These are phyloP conservation scores for Apogon talboti DNA, from an alignment of 2,797 vertebrate species.

Conservation along the genomic window DNA sequence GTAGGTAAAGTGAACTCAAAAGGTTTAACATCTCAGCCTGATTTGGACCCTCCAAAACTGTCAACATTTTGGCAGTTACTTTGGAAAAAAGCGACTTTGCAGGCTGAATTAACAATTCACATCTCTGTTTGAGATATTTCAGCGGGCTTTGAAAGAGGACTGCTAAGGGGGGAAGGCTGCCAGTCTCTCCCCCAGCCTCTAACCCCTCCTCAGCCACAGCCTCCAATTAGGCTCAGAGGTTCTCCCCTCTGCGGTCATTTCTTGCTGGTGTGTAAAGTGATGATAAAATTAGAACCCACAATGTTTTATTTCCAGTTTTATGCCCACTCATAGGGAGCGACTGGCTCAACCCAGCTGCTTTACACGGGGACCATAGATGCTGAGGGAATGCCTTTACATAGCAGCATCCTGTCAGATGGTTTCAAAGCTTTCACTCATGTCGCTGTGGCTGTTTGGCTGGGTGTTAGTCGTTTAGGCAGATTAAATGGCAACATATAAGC, in stretches of 20 bases:
- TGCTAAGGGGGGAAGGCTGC: conserved; percentile 64
- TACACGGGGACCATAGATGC: conserved; percentile 36
- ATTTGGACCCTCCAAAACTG: conserved; percentile 70
- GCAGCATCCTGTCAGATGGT: conserved; percentile 23
- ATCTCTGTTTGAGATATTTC: conserved; percentile 82
- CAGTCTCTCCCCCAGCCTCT: conserved; percentile 49
- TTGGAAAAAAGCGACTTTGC: conserved; percentile 50
- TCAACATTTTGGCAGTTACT: conserved; percentile 63
- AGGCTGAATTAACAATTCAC: conserved; percentile 80
- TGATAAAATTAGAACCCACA: conserved; percentile 81
- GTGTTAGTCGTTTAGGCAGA: conserved; percentile 47
- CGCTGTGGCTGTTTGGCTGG: conserved; percentile 26
- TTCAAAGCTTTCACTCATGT: conserved; percentile 42
- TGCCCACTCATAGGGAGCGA: conserved; percentile 71
- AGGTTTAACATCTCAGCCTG: conserved; percentile 63
- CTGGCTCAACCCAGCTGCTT: conserved; percentile 55
- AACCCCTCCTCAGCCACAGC: conserved; percentile 73
- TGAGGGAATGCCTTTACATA: conserved; percentile 43
- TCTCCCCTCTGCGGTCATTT: conserved; percentile 71
- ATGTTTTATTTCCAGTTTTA: conserved; percentile 81
- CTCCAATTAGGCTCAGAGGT: conserved; percentile 78
- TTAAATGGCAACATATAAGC: conserved; percentile 48
- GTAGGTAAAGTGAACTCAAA: conserved; percentile 54
- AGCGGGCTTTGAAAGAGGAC: conserved; percentile 72
- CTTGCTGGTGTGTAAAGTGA: conserved; percentile 68